These are phyloP conservation scores for Resseliella maxima DNA, from an alignment of 2,888 invertebrate genomes.

Conservation along the genomic window DNA sequence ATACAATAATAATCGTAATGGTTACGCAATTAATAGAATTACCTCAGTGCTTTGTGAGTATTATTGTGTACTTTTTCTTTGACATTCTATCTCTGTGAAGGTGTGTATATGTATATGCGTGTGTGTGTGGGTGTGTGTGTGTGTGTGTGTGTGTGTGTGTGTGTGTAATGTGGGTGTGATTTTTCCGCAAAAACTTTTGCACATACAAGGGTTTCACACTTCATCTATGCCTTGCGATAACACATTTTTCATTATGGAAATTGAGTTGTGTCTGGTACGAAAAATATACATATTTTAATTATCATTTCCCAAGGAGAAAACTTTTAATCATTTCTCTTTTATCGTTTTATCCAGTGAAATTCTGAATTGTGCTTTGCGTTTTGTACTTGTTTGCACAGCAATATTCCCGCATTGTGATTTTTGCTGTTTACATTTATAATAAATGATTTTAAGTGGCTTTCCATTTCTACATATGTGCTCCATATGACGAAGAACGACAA, in stretches of 20 bases:
- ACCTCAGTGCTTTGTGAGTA: not conserved
- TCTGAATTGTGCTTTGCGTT: not conserved
- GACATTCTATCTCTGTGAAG: too few relatives aligned
- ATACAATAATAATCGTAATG: slow-evolving; percentile 25
- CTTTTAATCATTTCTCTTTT: slow-evolving; percentile 14
- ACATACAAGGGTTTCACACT: not conserved
- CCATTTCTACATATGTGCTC: slow-evolving; percentile 3
- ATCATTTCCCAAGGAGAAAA: not conserved
- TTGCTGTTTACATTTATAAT: slow-evolving; percentile 18
- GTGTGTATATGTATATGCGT: not conserved
- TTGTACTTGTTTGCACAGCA: not conserved
- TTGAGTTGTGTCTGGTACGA: not conserved
- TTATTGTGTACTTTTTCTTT: not conserved
- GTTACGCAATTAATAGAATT: slow-evolving; percentile 25
- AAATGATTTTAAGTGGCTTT: slow-evolving; percentile 47
- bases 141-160: not conserved
- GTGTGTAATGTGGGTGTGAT: not conserved
- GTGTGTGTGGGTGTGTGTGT: not conserved
- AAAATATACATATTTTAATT: slow-evolving; percentile 13
- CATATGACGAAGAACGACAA: too few relatives aligned
- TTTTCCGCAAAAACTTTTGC: not conserved
- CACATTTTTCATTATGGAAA: slow-evolving; percentile 4
- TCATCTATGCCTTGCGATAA: not conserved
- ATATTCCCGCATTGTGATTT: not conserved
- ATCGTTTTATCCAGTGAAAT: slow-evolving; percentile 7